Percentiles rank a stretch among this genome's conserved stretches.
phyloP scores from a whole-genome alignment of 2,888 invertebrate genomes.

The Biston stratarius region DNA sequence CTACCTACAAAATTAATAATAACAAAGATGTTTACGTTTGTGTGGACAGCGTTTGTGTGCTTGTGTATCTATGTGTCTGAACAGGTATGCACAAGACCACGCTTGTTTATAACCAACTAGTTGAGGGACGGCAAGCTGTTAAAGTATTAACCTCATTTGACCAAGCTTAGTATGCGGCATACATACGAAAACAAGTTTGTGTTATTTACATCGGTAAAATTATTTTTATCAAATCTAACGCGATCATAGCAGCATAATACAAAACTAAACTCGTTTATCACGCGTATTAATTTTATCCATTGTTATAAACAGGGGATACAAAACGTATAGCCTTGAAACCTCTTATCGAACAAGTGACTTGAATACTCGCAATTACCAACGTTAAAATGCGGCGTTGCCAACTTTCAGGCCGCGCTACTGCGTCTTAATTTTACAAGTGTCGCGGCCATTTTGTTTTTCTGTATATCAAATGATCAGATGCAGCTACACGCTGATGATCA shows the following conservation, averaged over 20 bases:
- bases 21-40: conserved; percentile 14
- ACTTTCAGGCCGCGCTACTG: conserved; percentile 72
- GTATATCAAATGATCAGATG: conserved; percentile 62
- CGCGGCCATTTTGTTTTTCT: conserved; percentile 78
- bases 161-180: conserved; percentile 7
- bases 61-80: conserved; percentile 6
- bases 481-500: conserved; percentile 57
- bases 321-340: conserved; percentile 81
- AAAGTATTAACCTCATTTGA: conserved; percentile 26
- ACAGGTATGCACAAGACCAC: conserved; percentile 9
- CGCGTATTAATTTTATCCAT: conserved; percentile 68
- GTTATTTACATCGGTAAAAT: conserved; percentile 23
- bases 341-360: conserved; percentile 82
- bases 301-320: conserved; percentile 73
- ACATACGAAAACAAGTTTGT: conserved; percentile 20
- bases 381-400: conserved; percentile 80
- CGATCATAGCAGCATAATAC: conserved; percentile 56
- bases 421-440: conserved; percentile 76
- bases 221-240: conserved; percentile 48
- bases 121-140: conserved; percentile 28
- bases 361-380: conserved; percentile 67
- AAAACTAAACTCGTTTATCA: conserved; percentile 59
- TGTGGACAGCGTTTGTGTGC: conserved; percentile 6
- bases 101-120: conserved; percentile 25
- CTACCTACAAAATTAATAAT: conserved; percentile 9